A percentile compares a stretch with the other conserved stretches of the same genome.
phyloP scores from a whole-genome alignment of 2,113 vertebrate species.

The Hiodon alosoides region DNA sequence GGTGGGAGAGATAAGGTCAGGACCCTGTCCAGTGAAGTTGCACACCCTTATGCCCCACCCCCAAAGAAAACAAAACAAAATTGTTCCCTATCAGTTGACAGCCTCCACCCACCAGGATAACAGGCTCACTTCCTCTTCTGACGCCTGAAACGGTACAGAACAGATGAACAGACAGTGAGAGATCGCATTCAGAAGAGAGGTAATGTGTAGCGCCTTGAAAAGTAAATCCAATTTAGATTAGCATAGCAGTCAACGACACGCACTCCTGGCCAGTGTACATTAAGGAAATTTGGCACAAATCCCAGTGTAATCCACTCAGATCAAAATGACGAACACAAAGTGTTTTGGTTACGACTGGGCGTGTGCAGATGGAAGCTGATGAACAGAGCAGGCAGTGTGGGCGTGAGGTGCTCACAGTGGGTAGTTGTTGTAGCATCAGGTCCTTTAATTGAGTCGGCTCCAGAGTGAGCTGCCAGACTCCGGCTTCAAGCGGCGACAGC shows the following conservation, averaged over 20 bases:
- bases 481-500: background rate
- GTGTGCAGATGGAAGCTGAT: background rate
- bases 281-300: background rate
- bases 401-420: background rate
- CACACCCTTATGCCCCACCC: background rate
- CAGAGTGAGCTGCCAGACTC: background rate
- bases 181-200: background rate
- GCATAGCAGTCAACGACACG: constrained; percentile 20
- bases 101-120: background rate
- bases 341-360: background rate
- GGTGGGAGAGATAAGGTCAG: no score
- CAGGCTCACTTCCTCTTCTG: background rate
- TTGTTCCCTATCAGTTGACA: background rate
- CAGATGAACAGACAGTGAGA: background rate
- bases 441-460: background rate
- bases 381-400: background rate
- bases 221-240: constrained; percentile 42
- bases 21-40: no score
- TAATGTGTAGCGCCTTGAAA: constrained; percentile 24
- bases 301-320: background rate
- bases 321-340: background rate
- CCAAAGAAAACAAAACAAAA: background rate
- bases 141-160: background rate
- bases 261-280: background rate
- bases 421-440: background rate